Conservation (phyloP, 2,888 invertebrate genomes). For the Gymnoscelis rufifasciata region DNA sequence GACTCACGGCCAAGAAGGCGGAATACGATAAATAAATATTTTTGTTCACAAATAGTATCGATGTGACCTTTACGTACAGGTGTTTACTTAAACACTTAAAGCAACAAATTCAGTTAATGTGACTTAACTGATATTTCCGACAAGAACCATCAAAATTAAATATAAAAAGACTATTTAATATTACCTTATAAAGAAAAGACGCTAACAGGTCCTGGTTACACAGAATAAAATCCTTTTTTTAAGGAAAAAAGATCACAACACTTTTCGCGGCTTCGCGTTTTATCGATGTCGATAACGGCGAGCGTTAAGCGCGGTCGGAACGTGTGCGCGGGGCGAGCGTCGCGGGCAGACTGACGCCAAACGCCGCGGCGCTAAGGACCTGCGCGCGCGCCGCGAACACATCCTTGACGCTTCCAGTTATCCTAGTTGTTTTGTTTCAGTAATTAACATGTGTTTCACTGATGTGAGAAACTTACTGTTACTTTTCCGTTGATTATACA, state of each 20-base stretch:
- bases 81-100: slow-evolving; percentile 26
- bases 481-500: no score
- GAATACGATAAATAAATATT: slow-evolving; percentile 13
- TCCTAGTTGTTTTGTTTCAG: slow-evolving; percentile 39
- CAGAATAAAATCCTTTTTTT: slow-evolving; percentile 17
- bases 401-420: slow-evolving; percentile 56
- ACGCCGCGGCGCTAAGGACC: slow-evolving; percentile 16
- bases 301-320: slow-evolving; percentile 24
- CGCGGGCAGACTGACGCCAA: slow-evolving; percentile 46
- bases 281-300: slow-evolving; percentile 45
- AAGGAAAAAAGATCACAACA: slow-evolving; percentile 39
- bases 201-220: slow-evolving; percentile 49
- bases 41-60: slow-evolving; percentile 13
- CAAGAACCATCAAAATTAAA: slow-evolving; percentile 21
- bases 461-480: no score
- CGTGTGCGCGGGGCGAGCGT: slow-evolving; percentile 34
- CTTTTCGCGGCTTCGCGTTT: slow-evolving; percentile 42
- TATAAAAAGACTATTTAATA: slow-evolving; percentile 10
- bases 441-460: slow-evolving; percentile 4
- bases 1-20: slow-evolving; percentile 20
- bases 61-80: slow-evolving; percentile 25
- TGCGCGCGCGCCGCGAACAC: slow-evolving; percentile 20
- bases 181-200: slow-evolving; percentile 50
- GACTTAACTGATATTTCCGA: slow-evolving; percentile 19
- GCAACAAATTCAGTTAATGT: slow-evolving; percentile 5